Percentiles rank a stretch among this genome's conserved stretches.
Evolutionary conservation across 2,113 vertebrate species (phyloP).

Genomic region (Caranx melampygus): DNA sequence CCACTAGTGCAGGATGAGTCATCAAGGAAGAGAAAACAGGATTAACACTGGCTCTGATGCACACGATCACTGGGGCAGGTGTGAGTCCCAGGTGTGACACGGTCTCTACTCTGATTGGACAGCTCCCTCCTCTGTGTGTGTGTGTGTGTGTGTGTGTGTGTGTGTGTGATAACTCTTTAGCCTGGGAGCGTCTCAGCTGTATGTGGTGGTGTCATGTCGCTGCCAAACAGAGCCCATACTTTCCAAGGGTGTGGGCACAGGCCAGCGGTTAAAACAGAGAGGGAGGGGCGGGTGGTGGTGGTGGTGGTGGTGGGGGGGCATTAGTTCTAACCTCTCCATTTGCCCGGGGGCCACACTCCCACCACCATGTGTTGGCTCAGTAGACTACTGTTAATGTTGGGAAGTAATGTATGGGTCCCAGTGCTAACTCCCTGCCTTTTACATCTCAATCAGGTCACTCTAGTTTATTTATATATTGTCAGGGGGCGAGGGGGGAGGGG

Average conservation of each 20-base stretch:
- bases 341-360: constrained; percentile 62
- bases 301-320: constrained; percentile 63
- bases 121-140: too few relatives aligned
- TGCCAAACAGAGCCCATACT: constrained; percentile 56
- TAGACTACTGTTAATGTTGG: constrained; percentile 82
- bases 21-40: too few relatives aligned
- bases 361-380: constrained; percentile 74
- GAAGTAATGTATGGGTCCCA: constrained; percentile 80
- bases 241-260: constrained; percentile 63
- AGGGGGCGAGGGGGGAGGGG: constrained; percentile 54
- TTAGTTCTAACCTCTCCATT: constrained; percentile 75
- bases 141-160: not conserved
- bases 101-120: too few relatives aligned
- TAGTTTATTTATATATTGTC: constrained; percentile 85
- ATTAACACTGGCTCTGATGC: too few relatives aligned
- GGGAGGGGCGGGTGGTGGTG: constrained; percentile 59
- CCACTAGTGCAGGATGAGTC: too few relatives aligned
- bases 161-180: constrained; percentile 60
- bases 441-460: constrained; percentile 85
- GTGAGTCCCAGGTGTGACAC: too few relatives aligned
- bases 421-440: constrained; percentile 82
- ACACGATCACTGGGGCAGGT: too few relatives aligned
- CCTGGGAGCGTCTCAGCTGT: constrained; percentile 33
- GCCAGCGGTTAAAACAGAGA: constrained; percentile 47
- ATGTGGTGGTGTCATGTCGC: constrained; percentile 40